Evolutionary conservation across 2,113 vertebrate genomes (phyloP).

Genomic region (Corythoichthys haematopterus): DNA sequence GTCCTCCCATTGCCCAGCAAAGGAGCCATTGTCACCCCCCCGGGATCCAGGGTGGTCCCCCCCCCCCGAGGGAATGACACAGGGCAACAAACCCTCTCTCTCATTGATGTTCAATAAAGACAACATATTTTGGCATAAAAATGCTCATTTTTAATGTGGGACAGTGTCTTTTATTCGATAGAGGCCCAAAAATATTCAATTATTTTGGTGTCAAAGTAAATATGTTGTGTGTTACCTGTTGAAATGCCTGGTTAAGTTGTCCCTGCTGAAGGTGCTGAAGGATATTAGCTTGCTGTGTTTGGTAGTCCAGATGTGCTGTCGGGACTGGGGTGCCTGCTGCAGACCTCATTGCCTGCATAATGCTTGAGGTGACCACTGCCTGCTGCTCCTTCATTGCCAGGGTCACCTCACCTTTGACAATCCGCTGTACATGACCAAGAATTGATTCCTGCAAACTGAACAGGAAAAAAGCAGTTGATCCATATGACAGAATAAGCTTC

Average conservation of each 20-base stretch:
- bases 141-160: no score
- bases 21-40: no score
- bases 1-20: no score
- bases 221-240: slow-evolving; percentile 78
- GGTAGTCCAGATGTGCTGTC: slow-evolving; percentile 88
- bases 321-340: slow-evolving; percentile 91
- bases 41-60: no score
- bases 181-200: no score
- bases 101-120: no score
- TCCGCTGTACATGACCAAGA: slow-evolving; percentile 88
- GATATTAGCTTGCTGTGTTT: slow-evolving; percentile 89
- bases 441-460: slow-evolving; percentile 92
- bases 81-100: no score
- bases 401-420: slow-evolving; percentile 94
- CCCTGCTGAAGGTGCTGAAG: slow-evolving; percentile 94
- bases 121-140: no score
- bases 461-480: slow-evolving; percentile 3
- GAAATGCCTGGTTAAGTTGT: slow-evolving; percentile 96
- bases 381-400: slow-evolving; percentile 97
- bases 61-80: no score
- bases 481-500: background rate
- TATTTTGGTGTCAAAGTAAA: background rate
- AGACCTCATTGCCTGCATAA: slow-evolving; percentile 98
- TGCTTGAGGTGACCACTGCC: slow-evolving; percentile 89
- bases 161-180: no score